Base-by-base conservation (phyloP, 2,113 vertebrate genomes). In the Cheilinus undulatus region DNA sequence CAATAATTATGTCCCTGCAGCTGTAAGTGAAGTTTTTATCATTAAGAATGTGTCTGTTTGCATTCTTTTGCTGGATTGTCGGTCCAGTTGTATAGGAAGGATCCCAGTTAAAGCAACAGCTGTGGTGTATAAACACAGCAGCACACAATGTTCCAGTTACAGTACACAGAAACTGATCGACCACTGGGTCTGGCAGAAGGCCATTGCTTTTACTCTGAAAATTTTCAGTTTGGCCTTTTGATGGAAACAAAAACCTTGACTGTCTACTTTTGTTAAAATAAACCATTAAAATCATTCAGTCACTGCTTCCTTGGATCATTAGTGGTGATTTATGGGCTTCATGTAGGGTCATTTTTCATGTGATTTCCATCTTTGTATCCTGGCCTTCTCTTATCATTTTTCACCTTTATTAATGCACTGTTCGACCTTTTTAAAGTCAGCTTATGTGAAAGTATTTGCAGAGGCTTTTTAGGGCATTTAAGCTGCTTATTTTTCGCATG, bases 61-160 rank as follows among this genome's bases (percentile, higher is more conserved):
- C 45, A 20, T 5, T 27, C 10, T 23, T 52, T 51, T 34, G 12
- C 30, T 48, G 49, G 27, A 27, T 24, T 20, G 26, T 12, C 6
- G 7, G 40, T 14, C 22, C 42, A 11, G 24, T 8, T 3, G 7
- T 73, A 24, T 30, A 40, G 48, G 32, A 40, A 57, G 19, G 12
- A 57, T 50, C 34, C 7, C 38, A 27, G 48, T 64, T n/a, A 32
- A 58, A 65, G 46, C 26, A 54, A 19, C 78, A 81, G 61, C 54
- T 76, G 71, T 26, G 34, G 22, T 17, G 64, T 61, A 17, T 73
- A 65, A 67, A 76, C 58, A 50, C 66, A 59, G 46, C 69, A 45
- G 66, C 45, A 74, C 73, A 78, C 24, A 22, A 28, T 60, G 63
- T 76, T 71, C 71, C 57, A 24, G 38, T 57, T 49, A 43, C 36